These are phyloP conservation scores for Oreochromis mossambicus DNA, from an alignment of 2,797 vertebrate genomes.

Conservation along the genomic window DNA sequence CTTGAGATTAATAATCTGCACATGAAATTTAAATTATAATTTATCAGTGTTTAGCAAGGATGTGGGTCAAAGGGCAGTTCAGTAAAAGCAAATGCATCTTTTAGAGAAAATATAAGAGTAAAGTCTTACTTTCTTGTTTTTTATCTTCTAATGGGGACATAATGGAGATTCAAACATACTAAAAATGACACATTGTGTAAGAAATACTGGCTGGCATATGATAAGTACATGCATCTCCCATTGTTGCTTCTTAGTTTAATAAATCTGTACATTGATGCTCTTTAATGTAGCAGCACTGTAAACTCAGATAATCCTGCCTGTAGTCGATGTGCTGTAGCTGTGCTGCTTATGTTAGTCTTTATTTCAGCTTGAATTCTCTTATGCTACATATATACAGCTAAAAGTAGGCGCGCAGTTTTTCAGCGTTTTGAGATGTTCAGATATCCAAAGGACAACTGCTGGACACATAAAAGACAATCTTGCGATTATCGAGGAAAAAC, in stretches of 20 bases:
- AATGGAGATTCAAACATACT: background rate
- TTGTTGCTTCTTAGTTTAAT: background rate
- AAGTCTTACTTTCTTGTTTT: background rate
- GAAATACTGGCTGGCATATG: background rate
- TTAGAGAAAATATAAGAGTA: background rate
- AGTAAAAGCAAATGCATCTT: background rate
- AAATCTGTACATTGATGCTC: background rate
- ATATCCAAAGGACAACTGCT: conserved; percentile 69
- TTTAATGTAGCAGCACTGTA: background rate
- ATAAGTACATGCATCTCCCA: background rate
- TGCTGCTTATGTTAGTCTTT: background rate
- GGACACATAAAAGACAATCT: conserved; percentile 76
- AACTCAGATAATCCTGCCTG: background rate
- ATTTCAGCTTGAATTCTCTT: background rate
- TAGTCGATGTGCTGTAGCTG: background rate
- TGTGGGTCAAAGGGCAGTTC: background rate
- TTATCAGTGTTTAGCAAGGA: background rate
- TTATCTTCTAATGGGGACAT: background rate
- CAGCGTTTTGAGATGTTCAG: conserved; percentile 45
- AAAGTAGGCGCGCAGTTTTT: background rate
- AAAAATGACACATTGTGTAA: background rate
- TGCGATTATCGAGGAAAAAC: conserved; percentile 77
- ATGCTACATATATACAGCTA: background rate
- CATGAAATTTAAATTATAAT: background rate
- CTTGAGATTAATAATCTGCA: background rate